Conservation (phyloP, 2,113 vertebrate species). For the Sporophila hypoxantha region DNA sequence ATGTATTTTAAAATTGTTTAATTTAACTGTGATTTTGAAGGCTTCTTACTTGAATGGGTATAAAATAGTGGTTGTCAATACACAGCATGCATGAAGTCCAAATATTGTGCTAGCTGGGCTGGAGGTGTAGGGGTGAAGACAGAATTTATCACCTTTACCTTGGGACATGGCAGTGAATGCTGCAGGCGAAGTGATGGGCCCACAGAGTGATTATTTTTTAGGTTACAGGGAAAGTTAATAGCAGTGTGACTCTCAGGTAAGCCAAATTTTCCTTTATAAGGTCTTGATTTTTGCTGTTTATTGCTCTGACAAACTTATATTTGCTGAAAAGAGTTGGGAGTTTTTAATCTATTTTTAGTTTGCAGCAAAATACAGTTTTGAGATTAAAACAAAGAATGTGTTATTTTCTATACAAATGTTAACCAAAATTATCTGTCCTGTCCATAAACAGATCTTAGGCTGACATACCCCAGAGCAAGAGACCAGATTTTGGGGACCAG, state of each 20-base stretch:
- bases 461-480: background rate
- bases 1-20: background rate
- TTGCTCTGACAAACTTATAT: background rate
- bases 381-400: background rate
- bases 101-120: accelerated
- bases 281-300: background rate
- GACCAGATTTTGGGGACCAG: background rate
- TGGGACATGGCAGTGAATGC: background rate
- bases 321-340: background rate
- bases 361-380: background rate
- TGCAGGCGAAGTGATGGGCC: background rate
- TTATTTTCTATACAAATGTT: background rate
- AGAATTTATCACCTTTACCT: background rate
- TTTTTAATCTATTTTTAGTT: background rate
- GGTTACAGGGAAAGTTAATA: background rate
- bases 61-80: background rate
- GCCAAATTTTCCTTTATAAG: background rate
- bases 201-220: background rate
- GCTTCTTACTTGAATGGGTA: background rate
- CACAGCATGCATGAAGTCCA: background rate
- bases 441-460: background rate
- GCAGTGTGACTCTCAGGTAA: background rate
- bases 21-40: background rate
- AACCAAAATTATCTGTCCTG: background rate
- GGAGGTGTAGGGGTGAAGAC: background rate